Percentiles rank a stretch among this genome's conserved stretches.
Evolutionary conservation across 2,797 vertebrate species (phyloP).

Genomic region (Phataginus tricuspis): DNA sequence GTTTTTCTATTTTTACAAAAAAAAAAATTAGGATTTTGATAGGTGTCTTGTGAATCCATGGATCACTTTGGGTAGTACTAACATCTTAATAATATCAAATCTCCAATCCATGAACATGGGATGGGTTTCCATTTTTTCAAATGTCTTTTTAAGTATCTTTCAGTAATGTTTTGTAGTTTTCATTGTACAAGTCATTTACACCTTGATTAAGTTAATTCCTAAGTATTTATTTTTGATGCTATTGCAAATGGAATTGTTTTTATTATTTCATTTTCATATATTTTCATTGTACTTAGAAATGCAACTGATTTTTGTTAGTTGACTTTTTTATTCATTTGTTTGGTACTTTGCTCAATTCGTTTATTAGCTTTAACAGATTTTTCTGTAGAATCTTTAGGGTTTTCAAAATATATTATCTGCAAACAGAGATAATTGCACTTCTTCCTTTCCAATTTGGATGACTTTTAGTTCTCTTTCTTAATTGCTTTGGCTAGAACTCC

Average conservation of each 20-base stretch:
- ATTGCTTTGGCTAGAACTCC: not conserved
- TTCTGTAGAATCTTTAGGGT: not conserved
- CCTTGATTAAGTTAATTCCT: not conserved
- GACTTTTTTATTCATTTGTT: not conserved
- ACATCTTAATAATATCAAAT: not conserved
- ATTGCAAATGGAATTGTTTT: not conserved
- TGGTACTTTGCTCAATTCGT: not conserved
- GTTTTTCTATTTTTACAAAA: not conserved
- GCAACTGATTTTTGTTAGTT: not conserved
- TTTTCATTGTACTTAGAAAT: not conserved
- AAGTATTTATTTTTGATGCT: not conserved
- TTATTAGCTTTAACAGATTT: not conserved
- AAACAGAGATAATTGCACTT: not conserved
- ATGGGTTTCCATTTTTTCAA: not conserved
- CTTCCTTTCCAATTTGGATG: not conserved
- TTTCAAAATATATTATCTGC: not conserved
- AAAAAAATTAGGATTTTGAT: not conserved
- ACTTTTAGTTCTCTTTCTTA: conserved; percentile 5
- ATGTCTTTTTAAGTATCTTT: not conserved
- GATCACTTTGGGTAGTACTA: not conserved
- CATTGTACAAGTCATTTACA: not conserved
- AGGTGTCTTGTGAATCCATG: not conserved
- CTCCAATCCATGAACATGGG: not conserved
- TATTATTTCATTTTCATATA: not conserved
- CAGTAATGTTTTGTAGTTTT: not conserved